Percentiles rank a stretch among this genome's conserved stretches.
These are phyloP conservation scores for Aptenodytes patagonicus DNA, from an alignment of 2,113 vertebrate genomes.

Conservation along the genomic window DNA sequence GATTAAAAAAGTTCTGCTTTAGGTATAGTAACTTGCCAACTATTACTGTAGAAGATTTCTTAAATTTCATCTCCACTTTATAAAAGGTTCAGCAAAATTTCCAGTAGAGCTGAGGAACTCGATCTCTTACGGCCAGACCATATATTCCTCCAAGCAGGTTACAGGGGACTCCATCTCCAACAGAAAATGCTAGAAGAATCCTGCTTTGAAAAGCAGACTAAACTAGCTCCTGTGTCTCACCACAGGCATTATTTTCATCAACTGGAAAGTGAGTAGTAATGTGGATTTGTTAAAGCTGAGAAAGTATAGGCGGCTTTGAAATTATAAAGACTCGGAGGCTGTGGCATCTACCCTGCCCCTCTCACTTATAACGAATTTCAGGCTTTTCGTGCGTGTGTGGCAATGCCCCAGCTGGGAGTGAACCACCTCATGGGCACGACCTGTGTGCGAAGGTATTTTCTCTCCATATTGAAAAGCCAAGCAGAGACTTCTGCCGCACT, in stretches of 20 bases:
- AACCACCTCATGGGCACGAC: rapidly evolving
- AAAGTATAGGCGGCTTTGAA: background rate
- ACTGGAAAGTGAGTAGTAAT: background rate
- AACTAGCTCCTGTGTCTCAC: background rate
- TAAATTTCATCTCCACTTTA: background rate
- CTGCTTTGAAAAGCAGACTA: background rate
- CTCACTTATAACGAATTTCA: background rate
- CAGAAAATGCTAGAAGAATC: background rate
- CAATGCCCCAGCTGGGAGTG: background rate
- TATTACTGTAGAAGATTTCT: background rate
- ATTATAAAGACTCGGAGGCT: background rate
- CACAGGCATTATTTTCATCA: background rate
- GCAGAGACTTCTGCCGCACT: background rate
- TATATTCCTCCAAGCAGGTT: background rate
- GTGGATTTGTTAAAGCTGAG: background rate
- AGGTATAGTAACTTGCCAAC: background rate
- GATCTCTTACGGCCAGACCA: too few relatives aligned
- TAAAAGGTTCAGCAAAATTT: background rate
- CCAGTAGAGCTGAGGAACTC: background rate
- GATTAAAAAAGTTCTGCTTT: background rate
- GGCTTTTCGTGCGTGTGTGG: rapidly evolving
- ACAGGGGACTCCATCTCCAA: background rate
- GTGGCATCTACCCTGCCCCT: too few relatives aligned
- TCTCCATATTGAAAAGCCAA: background rate
- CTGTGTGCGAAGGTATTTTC: too few relatives aligned